phyloP scores from a whole-genome alignment of 2,113 vertebrate species.

The Oncorhynchus kisutch region DNA sequence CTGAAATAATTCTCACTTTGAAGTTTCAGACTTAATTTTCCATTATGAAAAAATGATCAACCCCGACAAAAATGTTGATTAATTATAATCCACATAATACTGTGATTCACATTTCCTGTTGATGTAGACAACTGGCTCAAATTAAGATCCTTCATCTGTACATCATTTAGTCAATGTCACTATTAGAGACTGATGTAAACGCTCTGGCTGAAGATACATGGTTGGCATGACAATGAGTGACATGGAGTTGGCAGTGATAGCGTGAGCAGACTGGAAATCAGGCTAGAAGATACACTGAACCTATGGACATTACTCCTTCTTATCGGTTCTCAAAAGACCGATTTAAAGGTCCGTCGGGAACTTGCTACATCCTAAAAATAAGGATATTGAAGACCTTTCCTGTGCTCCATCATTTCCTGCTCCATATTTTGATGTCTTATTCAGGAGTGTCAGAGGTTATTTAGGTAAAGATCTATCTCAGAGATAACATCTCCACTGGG shows the following conservation, averaged over 20 bases:
- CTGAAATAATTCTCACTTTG: too few species aligned
- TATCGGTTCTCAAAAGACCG: too few species aligned
- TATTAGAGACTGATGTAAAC: background rate
- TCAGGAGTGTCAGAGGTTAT: constrained; percentile 13
- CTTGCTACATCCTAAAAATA: background rate
- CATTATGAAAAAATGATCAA: too few species aligned
- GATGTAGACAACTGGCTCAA: too few species aligned
- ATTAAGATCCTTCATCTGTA: background rate
- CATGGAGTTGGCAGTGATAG: too few species aligned
- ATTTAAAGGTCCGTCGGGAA: background rate
- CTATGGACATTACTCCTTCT: too few species aligned
- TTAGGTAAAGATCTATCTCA: constrained; percentile 7
- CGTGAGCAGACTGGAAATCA: background rate
- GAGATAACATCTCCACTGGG: constrained; percentile 33
- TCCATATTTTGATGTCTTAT: background rate
- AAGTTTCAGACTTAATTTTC: too few species aligned
- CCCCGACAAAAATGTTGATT: too few species aligned
- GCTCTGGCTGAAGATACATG: background rate
- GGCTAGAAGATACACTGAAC: background rate
- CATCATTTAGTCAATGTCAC: background rate
- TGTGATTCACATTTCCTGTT: too few species aligned
- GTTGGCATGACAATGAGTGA: background rate
- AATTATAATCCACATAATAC: too few species aligned
- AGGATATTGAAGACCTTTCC: background rate
- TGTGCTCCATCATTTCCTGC: background rate